Percentiles rank a stretch among this genome's conserved stretches.
Conservation (phyloP, 2,113 vertebrate genomes). For the Trochalopteron elliotii region DNA sequence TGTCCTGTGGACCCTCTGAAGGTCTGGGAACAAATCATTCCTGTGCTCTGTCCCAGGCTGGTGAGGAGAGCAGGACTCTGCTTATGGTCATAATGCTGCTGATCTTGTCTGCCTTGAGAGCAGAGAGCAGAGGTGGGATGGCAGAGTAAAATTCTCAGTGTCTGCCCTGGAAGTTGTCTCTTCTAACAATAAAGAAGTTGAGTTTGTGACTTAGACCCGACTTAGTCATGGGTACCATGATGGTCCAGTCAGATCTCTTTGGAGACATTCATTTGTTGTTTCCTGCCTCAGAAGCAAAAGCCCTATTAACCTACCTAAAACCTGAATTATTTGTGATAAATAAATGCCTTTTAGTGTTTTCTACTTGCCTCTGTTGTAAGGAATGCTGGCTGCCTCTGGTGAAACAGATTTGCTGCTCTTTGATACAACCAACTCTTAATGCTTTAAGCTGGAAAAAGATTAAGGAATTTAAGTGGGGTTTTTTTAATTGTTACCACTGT, state of each 20-base stretch:
- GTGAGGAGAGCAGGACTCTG: not conserved
- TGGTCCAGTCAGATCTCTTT: not conserved
- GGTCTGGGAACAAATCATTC: accelerated
- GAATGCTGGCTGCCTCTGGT: not conserved
- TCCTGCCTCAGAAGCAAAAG: not conserved
- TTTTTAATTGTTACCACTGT: not conserved
- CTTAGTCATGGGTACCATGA: not conserved
- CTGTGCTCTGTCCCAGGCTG: not conserved
- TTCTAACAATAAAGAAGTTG: not conserved
- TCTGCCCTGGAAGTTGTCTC: not conserved
- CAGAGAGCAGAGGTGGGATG: not conserved
- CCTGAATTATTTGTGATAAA: not conserved
- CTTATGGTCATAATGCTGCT: accelerated
- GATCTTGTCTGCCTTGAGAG: not conserved
- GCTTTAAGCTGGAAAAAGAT: not conserved
- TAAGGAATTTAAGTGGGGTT: not conserved
- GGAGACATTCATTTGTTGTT: not conserved
- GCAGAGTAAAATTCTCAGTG: accelerated
- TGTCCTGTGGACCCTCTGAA: not conserved
- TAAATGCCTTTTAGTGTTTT: not conserved
- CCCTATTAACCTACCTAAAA: not conserved
- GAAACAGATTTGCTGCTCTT: not conserved
- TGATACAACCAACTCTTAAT: not conserved
- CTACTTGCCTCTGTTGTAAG: accelerated
- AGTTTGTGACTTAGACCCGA: not conserved